These are phyloP conservation scores for Steatornis caripensis DNA, from an alignment of 2,113 vertebrate species.

Conservation along the genomic window DNA sequence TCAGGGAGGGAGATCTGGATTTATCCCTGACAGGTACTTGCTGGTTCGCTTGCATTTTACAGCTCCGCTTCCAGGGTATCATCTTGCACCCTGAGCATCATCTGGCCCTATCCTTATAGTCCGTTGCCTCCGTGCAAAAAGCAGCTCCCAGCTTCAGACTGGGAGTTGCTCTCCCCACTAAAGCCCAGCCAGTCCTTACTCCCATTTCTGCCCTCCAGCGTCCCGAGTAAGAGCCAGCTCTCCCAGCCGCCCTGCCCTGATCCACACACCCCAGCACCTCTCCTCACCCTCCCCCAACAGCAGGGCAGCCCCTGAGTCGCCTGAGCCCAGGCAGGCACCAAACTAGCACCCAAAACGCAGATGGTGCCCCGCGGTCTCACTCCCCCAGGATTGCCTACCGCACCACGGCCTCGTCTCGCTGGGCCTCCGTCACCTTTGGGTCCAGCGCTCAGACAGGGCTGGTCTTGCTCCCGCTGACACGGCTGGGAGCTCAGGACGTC, in stretches of 20 bases:
- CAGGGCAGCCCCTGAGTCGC: neutral
- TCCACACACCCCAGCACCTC: neutral
- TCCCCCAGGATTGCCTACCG: neutral
- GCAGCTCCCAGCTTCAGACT: neutral
- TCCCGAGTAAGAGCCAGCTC: neutral
- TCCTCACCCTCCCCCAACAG: neutral
- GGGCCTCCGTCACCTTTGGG: neutral
- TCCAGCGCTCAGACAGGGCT: neutral
- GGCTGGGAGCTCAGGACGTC: neutral
- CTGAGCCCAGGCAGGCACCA: neutral
- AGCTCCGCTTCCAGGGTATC: neutral
- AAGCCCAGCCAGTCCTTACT: neutral
- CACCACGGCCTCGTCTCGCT: neutral
- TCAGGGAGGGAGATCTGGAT: neutral
- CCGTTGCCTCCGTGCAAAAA: neutral
- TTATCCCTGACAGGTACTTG: neutral
- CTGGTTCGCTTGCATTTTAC: neutral
- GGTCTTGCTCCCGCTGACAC: neutral
- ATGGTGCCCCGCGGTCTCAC: accelerated
- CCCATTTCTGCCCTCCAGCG: neutral
- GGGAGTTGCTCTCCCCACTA: neutral
- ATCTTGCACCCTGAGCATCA: neutral
- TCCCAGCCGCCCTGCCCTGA: neutral
- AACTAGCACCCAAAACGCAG: neutral
- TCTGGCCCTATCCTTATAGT: neutral